Percentiles rank a stretch among this genome's conserved stretches.
Conservation (phyloP, 1,140 invertebrate genomes). For the Mya arenaria region DNA sequence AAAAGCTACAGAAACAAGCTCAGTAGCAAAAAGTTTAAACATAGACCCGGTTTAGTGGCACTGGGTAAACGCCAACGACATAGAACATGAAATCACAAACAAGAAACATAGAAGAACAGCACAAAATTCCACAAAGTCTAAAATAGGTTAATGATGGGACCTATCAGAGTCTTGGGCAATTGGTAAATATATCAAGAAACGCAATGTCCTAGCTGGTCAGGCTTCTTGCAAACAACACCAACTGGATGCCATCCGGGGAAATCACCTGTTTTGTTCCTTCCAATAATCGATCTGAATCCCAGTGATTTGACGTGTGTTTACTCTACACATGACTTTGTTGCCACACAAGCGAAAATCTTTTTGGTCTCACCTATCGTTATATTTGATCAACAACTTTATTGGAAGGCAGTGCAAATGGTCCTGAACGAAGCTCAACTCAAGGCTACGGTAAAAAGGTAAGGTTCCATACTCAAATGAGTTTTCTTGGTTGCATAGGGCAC, state of each 20-base stretch:
- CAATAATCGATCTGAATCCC: conserved; percentile 69
- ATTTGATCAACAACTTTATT: conserved; percentile 68
- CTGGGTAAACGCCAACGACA: not conserved
- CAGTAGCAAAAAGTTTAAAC: not conserved
- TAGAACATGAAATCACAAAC: not conserved
- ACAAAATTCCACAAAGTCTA: not conserved
- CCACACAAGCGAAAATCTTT: conserved; percentile 43
- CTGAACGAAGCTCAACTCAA: conserved; percentile 7
- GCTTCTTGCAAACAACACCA: not conserved
- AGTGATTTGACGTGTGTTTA: conserved; percentile 67
- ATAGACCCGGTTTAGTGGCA: not conserved
- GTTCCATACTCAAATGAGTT: conserved; percentile 61
- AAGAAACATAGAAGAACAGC: not conserved
- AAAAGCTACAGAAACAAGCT: not conserved
- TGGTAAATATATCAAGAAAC: not conserved
- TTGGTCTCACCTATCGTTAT: conserved; percentile 61
- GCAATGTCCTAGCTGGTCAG: conserved; percentile 20
- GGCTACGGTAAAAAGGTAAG: conserved; percentile 13
- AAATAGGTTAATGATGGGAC: not conserved
- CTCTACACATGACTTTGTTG: conserved; percentile 67
- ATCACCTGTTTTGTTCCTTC: conserved; percentile 54
- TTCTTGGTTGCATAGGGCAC: conserved; percentile 56
- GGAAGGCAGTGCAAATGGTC: conserved; percentile 58
- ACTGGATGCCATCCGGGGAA: conserved; percentile 14
- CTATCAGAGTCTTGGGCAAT: not conserved